Conservation (phyloP, 2,113 vertebrate species). For the Galemys pyrenaicus region DNA sequence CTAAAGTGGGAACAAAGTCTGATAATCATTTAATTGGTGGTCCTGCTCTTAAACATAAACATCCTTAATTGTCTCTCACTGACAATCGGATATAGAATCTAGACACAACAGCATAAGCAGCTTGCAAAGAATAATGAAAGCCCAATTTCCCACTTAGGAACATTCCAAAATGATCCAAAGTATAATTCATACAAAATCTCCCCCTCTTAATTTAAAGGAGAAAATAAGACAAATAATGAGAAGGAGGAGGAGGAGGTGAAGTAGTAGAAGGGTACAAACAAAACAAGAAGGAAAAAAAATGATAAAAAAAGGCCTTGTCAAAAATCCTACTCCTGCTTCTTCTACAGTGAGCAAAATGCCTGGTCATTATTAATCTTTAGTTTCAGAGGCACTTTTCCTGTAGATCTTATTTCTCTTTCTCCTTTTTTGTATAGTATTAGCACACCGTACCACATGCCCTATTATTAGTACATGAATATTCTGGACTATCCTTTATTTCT, state of each 20-base stretch:
- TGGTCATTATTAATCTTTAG: slow-evolving; percentile 9
- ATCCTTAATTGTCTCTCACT: neutral
- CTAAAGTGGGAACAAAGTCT: neutral
- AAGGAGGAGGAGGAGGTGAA: neutral
- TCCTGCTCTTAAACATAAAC: neutral
- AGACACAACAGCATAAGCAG: neutral
- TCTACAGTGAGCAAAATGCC: neutral
- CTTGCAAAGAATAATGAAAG: slow-evolving; percentile 17
- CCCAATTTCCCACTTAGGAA: neutral
- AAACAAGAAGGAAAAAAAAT: neutral
- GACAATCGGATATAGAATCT: neutral
- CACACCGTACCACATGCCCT: neutral
- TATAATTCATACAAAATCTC: neutral
- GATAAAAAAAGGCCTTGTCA: slow-evolving; percentile 22
- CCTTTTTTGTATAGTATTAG: neutral
- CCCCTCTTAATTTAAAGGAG: slow-evolving; percentile 2
- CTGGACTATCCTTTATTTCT: neutral
- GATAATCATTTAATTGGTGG: neutral
- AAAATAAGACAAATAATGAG: slow-evolving; percentile 32
- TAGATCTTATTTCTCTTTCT: slow-evolving; percentile 38
- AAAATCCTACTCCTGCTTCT: slow-evolving; percentile 39
- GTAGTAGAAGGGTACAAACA: neutral
- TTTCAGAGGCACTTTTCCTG: slow-evolving; percentile 38
- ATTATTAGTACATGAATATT: neutral
- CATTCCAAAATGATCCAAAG: neutral